These are phyloP conservation scores for Thalassaphorura encarpata DNA, from an alignment of 1,140 invertebrate genomes.

Conservation along the genomic window DNA sequence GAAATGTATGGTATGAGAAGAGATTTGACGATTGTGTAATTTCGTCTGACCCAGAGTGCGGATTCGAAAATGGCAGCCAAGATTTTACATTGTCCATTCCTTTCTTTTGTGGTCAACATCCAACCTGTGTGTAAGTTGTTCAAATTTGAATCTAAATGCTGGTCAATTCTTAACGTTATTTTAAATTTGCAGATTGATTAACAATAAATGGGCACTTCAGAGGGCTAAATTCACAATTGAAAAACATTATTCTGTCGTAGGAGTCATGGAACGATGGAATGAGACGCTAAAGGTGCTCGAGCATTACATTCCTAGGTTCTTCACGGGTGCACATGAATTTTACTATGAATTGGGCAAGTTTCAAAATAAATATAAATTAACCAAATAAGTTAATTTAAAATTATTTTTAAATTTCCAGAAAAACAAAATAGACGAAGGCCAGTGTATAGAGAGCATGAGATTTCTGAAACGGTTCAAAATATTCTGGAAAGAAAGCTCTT, in stretches of 20 bases:
- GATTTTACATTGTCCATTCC: conserved; percentile 47
- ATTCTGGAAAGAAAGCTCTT: conserved; percentile 74
- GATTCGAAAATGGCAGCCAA: conserved; percentile 35
- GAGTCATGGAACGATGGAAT: conserved; percentile 75
- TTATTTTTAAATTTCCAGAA: neutral
- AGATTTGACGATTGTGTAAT: conserved; percentile 40
- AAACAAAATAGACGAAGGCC: conserved; percentile 44
- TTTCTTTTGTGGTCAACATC: conserved; percentile 56
- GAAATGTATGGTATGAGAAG: conserved; percentile 21
- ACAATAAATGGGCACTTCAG: conserved; percentile 54
- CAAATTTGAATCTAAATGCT: neutral
- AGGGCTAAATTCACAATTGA: conserved; percentile 73
- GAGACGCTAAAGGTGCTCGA: conserved; percentile 70
- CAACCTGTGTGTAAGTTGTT: conserved; percentile 45
- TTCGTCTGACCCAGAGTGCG: conserved; percentile 37
- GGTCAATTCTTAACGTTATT: neutral
- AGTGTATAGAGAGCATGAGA: conserved; percentile 74
- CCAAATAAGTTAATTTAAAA: neutral
- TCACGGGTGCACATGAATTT: conserved; percentile 58
- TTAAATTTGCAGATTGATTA: conserved; percentile 18
- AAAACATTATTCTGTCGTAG: conserved; percentile 74
- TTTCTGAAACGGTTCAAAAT: conserved; percentile 72
- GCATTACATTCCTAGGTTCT: conserved; percentile 72
- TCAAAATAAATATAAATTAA: neutral
- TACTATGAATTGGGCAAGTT: conserved; percentile 13